These are phyloP conservation scores for Lithobius niger DNA, from an alignment of 1,140 invertebrate species.

Conservation along the genomic window DNA sequence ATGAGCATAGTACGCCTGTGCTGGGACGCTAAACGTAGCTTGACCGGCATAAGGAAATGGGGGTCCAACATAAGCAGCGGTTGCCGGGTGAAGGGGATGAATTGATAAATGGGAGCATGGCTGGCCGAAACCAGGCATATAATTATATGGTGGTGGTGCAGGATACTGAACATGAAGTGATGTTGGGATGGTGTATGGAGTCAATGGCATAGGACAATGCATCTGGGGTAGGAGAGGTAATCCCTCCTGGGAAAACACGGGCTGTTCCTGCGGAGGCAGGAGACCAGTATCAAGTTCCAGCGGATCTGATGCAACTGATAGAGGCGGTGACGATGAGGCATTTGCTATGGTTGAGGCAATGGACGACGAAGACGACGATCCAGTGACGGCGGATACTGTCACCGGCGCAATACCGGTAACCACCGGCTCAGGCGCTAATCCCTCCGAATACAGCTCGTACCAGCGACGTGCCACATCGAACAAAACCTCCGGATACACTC, in stretches of 20 bases:
- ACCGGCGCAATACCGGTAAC: too few relatives aligned
- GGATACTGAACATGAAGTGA: slow-evolving; percentile 20
- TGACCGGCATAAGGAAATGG: slow-evolving; percentile 19
- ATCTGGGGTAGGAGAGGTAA: background rate
- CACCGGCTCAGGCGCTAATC: background rate
- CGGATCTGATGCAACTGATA: slow-evolving; percentile 20
- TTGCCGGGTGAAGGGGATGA: slow-evolving; percentile 22
- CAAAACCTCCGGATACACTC: slow-evolving; percentile 92
- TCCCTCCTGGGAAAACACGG: background rate
- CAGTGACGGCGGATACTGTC: too few relatives aligned
- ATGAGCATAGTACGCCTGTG: slow-evolving; percentile 10
- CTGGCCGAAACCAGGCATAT: slow-evolving; percentile 32
- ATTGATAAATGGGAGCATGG: slow-evolving; percentile 35
- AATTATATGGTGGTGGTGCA: slow-evolving; percentile 33
- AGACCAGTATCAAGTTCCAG: slow-evolving; percentile 15
- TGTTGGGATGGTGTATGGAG: background rate
- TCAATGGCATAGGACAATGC: slow-evolving; percentile 12
- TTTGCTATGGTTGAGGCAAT: too few relatives aligned
- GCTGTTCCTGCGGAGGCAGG: slow-evolving; percentile 13
- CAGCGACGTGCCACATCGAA: slow-evolving; percentile 91
- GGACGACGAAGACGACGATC: too few relatives aligned
- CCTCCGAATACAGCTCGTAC: slow-evolving; percentile 66
- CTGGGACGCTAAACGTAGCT: slow-evolving; percentile 14
- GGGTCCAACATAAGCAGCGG: slow-evolving; percentile 10
- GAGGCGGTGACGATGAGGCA: too few relatives aligned